These are phyloP conservation scores for Orchesella cincta DNA, from an alignment of 1,140 invertebrate genomes.

Conservation along the genomic window DNA sequence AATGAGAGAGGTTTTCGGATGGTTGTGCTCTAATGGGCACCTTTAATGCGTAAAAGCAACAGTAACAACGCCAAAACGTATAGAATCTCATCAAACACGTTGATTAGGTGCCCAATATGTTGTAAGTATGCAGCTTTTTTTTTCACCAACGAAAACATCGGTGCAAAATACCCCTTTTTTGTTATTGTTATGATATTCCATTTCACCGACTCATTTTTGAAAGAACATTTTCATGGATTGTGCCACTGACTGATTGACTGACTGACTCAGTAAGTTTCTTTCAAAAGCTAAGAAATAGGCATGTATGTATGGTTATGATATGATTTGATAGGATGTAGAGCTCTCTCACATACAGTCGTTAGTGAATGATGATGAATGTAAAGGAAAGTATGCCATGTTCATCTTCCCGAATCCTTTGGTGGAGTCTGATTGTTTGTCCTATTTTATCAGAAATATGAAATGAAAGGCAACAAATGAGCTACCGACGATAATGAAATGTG, in stretches of 20 bases:
- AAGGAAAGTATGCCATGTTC: constrained; percentile 18
- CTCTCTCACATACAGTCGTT: neutral
- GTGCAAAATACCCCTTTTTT: no score
- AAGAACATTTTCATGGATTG: neutral
- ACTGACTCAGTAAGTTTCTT: neutral
- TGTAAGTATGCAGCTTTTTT: no score
- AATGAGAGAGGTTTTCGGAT: neutral
- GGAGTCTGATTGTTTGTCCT: neutral
- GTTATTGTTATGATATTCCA: neutral
- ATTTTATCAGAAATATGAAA: neutral
- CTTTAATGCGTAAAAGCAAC: constrained; percentile 1
- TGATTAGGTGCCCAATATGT: no score
- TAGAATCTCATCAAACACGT: no score
- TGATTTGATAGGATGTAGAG: neutral
- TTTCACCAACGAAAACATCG: no score
- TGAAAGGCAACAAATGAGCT: no score
- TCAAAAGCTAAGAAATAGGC: neutral
- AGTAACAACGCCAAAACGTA: no score
- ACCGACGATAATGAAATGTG: no score
- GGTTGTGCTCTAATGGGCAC: constrained; percentile 17
- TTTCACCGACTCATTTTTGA: neutral
- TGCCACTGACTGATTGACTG: neutral
- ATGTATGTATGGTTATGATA: neutral
- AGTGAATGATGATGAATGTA: constrained; percentile 1
- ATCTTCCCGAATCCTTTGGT: constrained; percentile 15